A percentile compares a stretch with the other conserved stretches of the same genome.
Conservation (phyloP, 1,140 invertebrate genomes). For the Caenorhabditis briggsae region DNA sequence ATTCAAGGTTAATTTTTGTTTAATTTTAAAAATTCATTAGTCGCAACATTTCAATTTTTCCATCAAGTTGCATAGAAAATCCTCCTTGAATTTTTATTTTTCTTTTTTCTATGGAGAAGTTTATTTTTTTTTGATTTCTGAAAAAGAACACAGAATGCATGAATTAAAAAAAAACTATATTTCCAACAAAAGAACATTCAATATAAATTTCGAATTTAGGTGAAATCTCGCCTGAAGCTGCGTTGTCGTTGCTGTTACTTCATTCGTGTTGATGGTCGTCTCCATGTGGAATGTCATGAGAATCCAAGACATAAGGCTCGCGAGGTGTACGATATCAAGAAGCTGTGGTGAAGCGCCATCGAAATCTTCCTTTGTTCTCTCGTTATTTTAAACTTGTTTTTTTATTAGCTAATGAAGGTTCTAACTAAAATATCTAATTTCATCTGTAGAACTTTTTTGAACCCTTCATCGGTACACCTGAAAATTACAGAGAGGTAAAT, state of each 20-base stretch:
- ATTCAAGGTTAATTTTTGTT: constrained; percentile 4
- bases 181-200: too few relatives aligned
- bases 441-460: not conserved
- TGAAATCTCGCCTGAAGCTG: constrained; percentile 65
- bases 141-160: too few relatives aligned
- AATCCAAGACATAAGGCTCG: constrained; percentile 66
- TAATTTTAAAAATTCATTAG: not conserved
- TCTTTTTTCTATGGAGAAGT: too few relatives aligned
- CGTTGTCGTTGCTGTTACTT: constrained; percentile 66
- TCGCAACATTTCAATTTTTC: not conserved
- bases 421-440: not conserved
- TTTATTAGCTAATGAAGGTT: constrained; percentile 26
- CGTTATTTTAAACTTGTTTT: not conserved
- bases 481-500: not conserved
- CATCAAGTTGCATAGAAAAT: too few relatives aligned
- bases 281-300: constrained; percentile 65
- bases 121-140: too few relatives aligned
- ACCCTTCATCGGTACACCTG: not conserved
- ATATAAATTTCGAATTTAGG: constrained; percentile 35
- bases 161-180: too few relatives aligned
- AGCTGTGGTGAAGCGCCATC: constrained; percentile 60
- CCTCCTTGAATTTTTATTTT: too few relatives aligned
- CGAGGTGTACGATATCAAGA: constrained; percentile 65
- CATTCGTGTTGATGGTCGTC: constrained; percentile 63
- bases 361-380: not conserved